These are phyloP conservation scores for Chlorodrepanis virens DNA, from an alignment of 2,113 vertebrate species.

Conservation along the genomic window DNA sequence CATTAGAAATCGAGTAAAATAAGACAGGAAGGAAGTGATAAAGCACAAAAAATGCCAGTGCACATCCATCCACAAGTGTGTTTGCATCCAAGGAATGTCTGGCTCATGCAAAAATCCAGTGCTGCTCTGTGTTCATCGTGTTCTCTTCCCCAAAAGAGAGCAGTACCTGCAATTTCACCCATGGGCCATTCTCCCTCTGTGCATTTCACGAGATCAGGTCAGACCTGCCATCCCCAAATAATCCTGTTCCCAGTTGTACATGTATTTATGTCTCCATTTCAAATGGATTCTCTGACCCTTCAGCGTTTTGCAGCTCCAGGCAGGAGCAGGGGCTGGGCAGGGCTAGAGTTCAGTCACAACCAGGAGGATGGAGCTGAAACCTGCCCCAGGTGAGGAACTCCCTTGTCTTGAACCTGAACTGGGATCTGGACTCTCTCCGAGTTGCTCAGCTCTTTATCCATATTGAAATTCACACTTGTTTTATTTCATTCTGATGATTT, in stretches of 20 bases:
- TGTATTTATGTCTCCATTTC: not conserved
- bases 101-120: not conserved
- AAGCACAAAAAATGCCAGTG: not conserved
- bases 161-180: not conserved
- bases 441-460: not conserved
- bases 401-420: not conserved
- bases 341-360: rapidly evolving
- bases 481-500: not conserved
- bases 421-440: not conserved
- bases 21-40: not conserved
- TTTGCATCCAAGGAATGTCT: not conserved
- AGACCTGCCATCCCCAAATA: not conserved
- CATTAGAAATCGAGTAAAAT: not conserved
- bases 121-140: not conserved
- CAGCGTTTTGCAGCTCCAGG: not conserved
- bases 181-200: not conserved
- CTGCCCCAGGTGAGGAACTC: not conserved
- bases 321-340: not conserved
- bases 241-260: not conserved
- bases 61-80: rapidly evolving
- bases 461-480: not conserved
- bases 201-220: not conserved
- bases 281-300: not conserved
- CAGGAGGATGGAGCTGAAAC: not conserved
- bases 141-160: not conserved